phyloP scores from a whole-genome alignment of 2,888 invertebrate species.

The Meiosimyza decipiens region DNA sequence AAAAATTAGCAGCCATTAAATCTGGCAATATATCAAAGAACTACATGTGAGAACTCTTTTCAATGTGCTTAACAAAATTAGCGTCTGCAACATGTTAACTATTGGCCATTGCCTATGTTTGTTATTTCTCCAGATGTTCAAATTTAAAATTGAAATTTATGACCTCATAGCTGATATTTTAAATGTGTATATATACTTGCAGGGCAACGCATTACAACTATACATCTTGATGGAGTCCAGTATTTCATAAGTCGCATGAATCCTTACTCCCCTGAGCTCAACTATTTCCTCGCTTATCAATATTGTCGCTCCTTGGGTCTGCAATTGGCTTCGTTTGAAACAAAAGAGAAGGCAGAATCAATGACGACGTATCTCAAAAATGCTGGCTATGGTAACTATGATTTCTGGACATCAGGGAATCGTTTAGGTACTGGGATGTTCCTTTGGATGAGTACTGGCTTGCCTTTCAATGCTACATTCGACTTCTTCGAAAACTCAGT shows the following conservation, averaged over 20 bases:
- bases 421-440: slow-evolving; percentile 88
- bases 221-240: slow-evolving; percentile 85
- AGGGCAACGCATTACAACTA: slow-evolving; percentile 89
- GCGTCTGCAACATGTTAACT: no score
- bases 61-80: no score
- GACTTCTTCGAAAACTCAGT: slow-evolving; percentile 79
- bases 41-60: no score
- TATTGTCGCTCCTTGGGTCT: slow-evolving; percentile 88
- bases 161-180: background rate
- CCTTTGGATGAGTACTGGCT: slow-evolving; percentile 89
- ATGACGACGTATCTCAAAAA: slow-evolving; percentile 85
- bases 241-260: slow-evolving; percentile 89
- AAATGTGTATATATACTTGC: background rate
- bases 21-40: no score
- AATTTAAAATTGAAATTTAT: background rate
- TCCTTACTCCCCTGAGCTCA: slow-evolving; percentile 86
- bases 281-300: slow-evolving; percentile 88
- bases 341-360: slow-evolving; percentile 86
- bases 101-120: no score
- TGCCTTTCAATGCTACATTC: slow-evolving; percentile 89
- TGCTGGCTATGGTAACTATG: slow-evolving; percentile 85
- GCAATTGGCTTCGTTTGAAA: slow-evolving; percentile 86
- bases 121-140: no score
- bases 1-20: no score
- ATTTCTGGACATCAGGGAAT: slow-evolving; percentile 92